Evolutionary conservation across 1,140 invertebrate species (phyloP).

Genomic region (Ceratitis capitata): DNA sequence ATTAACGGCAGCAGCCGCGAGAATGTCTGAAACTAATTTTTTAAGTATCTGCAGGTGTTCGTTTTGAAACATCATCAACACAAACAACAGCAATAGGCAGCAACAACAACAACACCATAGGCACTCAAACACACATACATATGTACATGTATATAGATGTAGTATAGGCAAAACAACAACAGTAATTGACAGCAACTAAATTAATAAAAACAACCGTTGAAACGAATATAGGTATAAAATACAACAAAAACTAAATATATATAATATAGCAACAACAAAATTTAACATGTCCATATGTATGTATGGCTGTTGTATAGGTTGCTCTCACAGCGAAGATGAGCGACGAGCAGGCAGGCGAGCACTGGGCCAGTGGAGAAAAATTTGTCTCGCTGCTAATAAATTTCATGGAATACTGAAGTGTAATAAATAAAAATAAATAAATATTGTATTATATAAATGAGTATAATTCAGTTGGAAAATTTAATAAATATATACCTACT

Average conservation of each 20-base stretch:
- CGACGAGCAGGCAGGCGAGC: background rate
- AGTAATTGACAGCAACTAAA: constrained; percentile 34
- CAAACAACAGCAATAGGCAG: background rate
- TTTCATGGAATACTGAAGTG: background rate
- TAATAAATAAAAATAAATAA: background rate
- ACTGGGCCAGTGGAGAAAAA: background rate
- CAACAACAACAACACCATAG: background rate
- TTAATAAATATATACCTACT: background rate
- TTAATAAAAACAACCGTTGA: constrained; percentile 30
- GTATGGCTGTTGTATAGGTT: background rate
- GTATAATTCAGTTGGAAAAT: background rate
- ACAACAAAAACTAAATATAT: background rate
- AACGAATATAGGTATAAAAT: background rate
- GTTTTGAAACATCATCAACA: constrained; percentile 11
- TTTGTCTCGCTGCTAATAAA: background rate
- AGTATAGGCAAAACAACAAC: constrained; percentile 7
- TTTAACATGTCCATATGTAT: background rate
- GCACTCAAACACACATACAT: too few relatives aligned
- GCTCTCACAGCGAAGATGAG: background rate
- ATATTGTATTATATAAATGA: background rate
- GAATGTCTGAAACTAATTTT: constrained; percentile 37
- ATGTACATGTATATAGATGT: background rate
- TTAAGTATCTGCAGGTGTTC: constrained; percentile 37
- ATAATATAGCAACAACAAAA: background rate
- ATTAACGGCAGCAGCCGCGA: constrained; percentile 26